Base-by-base conservation (phyloP, 2,888 invertebrate species). In the Pammene fasciana region DNA sequence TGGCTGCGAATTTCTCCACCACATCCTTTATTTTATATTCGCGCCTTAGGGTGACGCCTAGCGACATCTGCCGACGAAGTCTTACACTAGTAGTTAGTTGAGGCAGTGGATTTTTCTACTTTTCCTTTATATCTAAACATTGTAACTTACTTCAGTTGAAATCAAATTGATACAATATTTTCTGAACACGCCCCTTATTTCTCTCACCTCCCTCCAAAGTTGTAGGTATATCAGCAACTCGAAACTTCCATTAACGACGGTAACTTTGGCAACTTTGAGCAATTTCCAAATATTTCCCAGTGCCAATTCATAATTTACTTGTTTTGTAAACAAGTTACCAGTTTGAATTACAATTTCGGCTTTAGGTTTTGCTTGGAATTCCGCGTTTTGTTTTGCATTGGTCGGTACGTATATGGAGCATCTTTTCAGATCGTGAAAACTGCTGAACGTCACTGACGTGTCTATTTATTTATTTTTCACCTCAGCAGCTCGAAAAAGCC, bases 221-320 rank as follows among this genome's bases (percentile, higher is more conserved):
- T 65, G 45, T 61, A 41, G 36, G 16, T 56, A 18, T 68, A 61
- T 64, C 62, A 43, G 50, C n/a, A 71, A 68, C 71, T 70, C 46
- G 68, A 70, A 79, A 78, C 73, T 78, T 77, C 70, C 73, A 70
- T 72, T 80, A 79, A 74, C 72, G 75, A 78, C 77, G 65, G 75
- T 70, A 70, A 75, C 73, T 81, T 75, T 45, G 54, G 45, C 48
- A 14, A 52, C 64, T 68, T 66, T 68, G 50, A 71, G 54, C 48
- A 72, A 70, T 72, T 68, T 43, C 41, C 46, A 50, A 64, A 68
- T 64, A 45, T 64, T 68, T 68, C 64, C 56, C 52, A 57, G 36
- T 45, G 57, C 45, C 52, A 68, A 64, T 68, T 57, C 38, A 55
- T 48, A 60, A 64, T 57, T 64, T 18, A 11, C 52, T 13, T 59